These are phyloP conservation scores for Eulemur macaco DNA, from an alignment of 2,113 vertebrate species.

Conservation along the genomic window DNA sequence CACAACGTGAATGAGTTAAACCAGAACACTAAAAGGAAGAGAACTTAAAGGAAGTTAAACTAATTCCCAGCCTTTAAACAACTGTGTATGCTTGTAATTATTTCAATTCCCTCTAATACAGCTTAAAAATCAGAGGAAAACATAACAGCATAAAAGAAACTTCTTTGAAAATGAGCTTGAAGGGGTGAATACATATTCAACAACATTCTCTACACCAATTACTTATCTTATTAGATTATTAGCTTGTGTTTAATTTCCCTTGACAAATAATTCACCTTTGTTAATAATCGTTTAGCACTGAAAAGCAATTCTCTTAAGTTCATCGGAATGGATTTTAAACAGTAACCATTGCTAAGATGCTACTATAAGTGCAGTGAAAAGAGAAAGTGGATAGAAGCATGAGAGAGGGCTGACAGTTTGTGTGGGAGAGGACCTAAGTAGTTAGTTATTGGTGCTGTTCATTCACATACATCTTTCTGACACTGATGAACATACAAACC, in stretches of 20 bases:
- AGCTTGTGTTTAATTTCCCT: slow-evolving; percentile 76
- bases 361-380: not conserved
- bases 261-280: slow-evolving; percentile 74
- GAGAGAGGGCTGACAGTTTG: not conserved
- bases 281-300: slow-evolving; percentile 72
- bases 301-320: slow-evolving; percentile 53
- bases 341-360: not conserved
- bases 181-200: slow-evolving; percentile 72
- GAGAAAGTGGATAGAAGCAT: not conserved
- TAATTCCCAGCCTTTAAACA: not conserved
- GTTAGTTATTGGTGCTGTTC: not conserved
- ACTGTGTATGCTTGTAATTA: slow-evolving; percentile 22
- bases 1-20: slow-evolving; percentile 19
- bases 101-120: slow-evolving; percentile 38
- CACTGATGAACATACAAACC: not conserved
- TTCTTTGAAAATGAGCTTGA: slow-evolving; percentile 71
- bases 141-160: slow-evolving; percentile 70
- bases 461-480: not conserved
- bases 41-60: slow-evolving; percentile 34
- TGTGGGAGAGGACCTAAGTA: not conserved
- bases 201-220: slow-evolving; percentile 66
- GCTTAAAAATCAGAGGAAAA: slow-evolving; percentile 75
- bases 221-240: slow-evolving; percentile 75
- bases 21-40: not conserved
- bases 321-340: slow-evolving; percentile 47